Base-by-base conservation (phyloP, 2,113 vertebrate genomes). In the Cheirogaleus medius region DNA sequence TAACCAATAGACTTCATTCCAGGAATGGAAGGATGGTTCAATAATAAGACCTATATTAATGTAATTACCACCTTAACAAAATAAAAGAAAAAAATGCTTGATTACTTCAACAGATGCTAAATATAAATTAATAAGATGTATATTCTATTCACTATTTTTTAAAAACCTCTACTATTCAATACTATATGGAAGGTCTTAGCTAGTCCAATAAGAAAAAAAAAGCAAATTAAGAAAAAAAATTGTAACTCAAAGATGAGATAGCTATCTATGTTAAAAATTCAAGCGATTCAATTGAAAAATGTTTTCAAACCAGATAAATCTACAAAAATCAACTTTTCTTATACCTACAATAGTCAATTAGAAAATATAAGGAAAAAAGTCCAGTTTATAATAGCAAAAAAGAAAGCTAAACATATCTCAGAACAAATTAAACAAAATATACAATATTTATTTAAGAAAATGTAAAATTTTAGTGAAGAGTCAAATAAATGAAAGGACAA, bases 81-180 rank as follows among this genome's bases (percentile, higher is more conserved):
- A 58, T 23, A 71, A 82, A 86, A 68, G 52, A 95, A 58, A 47
- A 87, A 73, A 11, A 5, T n/a, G 71, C 39, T 6, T n/a, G 25
- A 94, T 76, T 80, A 83, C 10, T 17, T 90, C 37, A 91, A 68
- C 1, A 44, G 18, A 82, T 78, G 42, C 32, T 82, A 83, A 85
- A 23, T 92, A 34, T 9, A 91, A 87, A 69, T 32, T 23, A 96
- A 95, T 78, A 78, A 96, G 56, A 92, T 69, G 9, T 80, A 94
- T 10, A 69, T 74, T 29, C n/a, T 60, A 64, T 54, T 91, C 76
- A 83, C 9, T 90, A 23, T 44, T 69, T 44, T 82, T n/a, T 3
- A 64, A 63, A 64, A 54, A 49, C 56, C 56, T 58, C 44, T 56
- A 89, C 13, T 86, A 77, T 63, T 82, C 11, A 84, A 44, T 23